These are phyloP conservation scores for Leucoraja erinaceus DNA, from an alignment of 2,113 vertebrate species.

Conservation along the genomic window DNA sequence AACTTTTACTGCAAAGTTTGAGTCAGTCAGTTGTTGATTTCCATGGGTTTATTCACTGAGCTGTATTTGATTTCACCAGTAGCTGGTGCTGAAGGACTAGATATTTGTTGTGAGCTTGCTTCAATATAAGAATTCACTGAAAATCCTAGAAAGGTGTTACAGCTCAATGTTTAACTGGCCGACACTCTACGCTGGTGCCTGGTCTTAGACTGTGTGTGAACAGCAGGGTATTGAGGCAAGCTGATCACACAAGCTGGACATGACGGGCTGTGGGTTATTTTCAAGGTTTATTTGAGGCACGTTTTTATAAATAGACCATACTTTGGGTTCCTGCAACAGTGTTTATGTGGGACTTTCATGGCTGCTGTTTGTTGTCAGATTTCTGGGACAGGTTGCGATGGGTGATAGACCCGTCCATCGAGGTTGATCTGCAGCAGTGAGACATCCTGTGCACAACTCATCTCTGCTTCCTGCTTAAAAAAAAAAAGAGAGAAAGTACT, in stretches of 20 bases:
- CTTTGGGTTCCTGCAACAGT: not conserved
- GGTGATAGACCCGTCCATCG: too few relatives aligned
- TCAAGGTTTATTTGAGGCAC: not conserved
- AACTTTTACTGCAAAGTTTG: not conserved
- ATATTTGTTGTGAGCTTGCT: not conserved
- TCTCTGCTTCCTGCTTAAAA: not conserved
- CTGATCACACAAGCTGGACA: not conserved
- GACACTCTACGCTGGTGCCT: not conserved
- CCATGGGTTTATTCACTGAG: not conserved
- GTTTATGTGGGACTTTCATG: not conserved
- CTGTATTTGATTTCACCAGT: not conserved
- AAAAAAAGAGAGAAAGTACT: too few relatives aligned
- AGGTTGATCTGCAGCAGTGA: not conserved
- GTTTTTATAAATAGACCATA: not conserved
- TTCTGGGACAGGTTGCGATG: not conserved
- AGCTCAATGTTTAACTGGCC: not conserved
- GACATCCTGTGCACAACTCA: not conserved
- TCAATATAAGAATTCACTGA: not conserved
- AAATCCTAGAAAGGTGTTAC: not conserved
- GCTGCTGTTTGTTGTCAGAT: not conserved
- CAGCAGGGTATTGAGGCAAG: not conserved
- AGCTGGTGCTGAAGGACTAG: conserved; percentile 13
- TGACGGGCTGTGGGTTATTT: not conserved
- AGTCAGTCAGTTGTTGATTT: not conserved
- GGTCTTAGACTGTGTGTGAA: not conserved